phyloP scores from a whole-genome alignment of 1,140 invertebrate genomes.

The Drosophila triauraria region DNA sequence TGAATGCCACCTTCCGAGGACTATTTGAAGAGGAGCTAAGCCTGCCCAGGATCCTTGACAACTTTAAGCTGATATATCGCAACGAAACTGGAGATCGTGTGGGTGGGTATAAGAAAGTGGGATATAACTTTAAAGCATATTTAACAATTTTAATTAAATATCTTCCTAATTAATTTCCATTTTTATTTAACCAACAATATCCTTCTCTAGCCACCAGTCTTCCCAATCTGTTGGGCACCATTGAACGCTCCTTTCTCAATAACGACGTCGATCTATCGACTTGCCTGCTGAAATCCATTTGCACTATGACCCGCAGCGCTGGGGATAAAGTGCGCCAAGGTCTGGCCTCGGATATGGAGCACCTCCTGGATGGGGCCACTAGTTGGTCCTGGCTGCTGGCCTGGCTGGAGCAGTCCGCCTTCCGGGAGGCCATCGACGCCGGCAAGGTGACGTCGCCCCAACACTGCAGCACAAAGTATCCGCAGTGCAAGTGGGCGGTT shows the following conservation, averaged over 20 bases:
- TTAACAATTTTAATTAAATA: no score
- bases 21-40: constrained; percentile 27
- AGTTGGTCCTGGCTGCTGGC: constrained; percentile 60
- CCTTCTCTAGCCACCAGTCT: constrained; percentile 55
- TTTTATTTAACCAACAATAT: neutral
- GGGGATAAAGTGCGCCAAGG: constrained; percentile 28
- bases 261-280: constrained; percentile 63
- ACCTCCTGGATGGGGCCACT: constrained; percentile 57
- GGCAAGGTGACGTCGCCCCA: constrained; percentile 19
- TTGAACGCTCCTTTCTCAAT: constrained; percentile 61
- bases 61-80: constrained; percentile 72
- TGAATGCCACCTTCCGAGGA: constrained; percentile 15
- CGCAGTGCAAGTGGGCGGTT: constrained; percentile 62
- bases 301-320: constrained; percentile 50
- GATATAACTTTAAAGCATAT: no score
- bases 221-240: constrained; percentile 49
- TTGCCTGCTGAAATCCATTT: constrained; percentile 71
- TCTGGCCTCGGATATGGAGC: constrained; percentile 54
- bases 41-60: constrained; percentile 52
- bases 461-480: constrained; percentile 58
- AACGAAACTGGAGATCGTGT: constrained; percentile 66
- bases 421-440: constrained; percentile 57
- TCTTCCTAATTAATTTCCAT: neutral
- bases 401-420: constrained; percentile 53
- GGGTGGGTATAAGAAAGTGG: constrained; percentile 38